A percentile compares a stretch with the other conserved stretches of the same genome.
Evolutionary conservation across 2,113 vertebrate species (phyloP).

Genomic region (Condylura cristata): DNA sequence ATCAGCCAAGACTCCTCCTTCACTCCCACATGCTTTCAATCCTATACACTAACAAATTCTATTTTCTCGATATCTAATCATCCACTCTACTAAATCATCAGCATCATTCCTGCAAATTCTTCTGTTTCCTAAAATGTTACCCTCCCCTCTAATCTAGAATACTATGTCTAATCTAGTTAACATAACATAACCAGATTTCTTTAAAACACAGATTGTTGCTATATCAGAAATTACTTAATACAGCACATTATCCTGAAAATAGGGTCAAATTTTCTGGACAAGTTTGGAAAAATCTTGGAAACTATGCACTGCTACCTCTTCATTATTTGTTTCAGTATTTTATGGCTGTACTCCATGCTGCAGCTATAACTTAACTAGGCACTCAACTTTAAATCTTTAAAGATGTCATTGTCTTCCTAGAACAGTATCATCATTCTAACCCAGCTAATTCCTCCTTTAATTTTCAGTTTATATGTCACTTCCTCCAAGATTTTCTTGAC

Average conservation of each 20-base stretch:
- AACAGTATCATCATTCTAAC: neutral
- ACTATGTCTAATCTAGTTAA: neutral
- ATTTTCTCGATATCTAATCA: neutral
- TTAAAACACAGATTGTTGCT: neutral
- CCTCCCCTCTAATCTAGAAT: neutral
- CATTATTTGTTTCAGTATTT: neutral
- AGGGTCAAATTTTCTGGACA: neutral
- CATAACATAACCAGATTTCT: neutral
- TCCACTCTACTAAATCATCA: neutral
- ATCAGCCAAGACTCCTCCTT: neutral
- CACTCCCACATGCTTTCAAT: neutral
- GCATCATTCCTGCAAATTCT: neutral
- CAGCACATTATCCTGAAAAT: neutral
- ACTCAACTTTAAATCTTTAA: neutral
- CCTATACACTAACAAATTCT: neutral
- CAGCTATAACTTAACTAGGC: neutral
- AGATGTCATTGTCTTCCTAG: neutral
- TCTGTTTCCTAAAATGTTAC: slow-evolving; percentile 5
- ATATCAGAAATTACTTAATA: neutral
- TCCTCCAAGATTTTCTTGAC: neutral
- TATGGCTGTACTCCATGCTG: neutral
- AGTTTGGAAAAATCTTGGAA: neutral
- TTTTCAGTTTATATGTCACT: neutral
- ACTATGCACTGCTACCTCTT: neutral
- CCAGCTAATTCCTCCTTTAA: neutral